Percentiles rank a stretch among this genome's conserved stretches.
These are phyloP conservation scores for Oryzias melastigma DNA, from an alignment of 2,113 vertebrate species.

Conservation along the genomic window DNA sequence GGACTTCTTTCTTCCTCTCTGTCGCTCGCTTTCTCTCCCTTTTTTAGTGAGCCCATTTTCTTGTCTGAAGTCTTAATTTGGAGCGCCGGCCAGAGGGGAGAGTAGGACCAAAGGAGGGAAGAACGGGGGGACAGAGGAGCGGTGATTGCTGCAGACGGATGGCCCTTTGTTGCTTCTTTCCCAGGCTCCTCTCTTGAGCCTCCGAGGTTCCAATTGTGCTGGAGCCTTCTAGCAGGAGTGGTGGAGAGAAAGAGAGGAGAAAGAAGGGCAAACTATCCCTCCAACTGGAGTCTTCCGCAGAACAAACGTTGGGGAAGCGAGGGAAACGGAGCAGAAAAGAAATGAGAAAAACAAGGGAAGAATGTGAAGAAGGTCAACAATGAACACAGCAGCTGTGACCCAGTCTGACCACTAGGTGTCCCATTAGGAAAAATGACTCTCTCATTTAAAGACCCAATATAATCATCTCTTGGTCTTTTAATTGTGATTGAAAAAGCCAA, in stretches of 20 bases:
- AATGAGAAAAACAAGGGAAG: constrained; percentile 6
- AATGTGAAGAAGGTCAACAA: constrained; percentile 16
- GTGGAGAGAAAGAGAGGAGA: constrained; percentile 47
- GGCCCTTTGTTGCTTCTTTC: constrained; percentile 78
- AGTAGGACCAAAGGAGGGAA: constrained; percentile 56
- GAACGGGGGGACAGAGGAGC: constrained; percentile 42
- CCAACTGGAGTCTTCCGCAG: constrained; percentile 70
- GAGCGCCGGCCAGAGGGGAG: constrained; percentile 73
- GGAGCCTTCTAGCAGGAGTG: constrained; percentile 73
- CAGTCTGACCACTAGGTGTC: constrained; percentile 75
- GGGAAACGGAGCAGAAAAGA: constrained; percentile 12
- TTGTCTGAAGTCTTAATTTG: constrained; percentile 81
- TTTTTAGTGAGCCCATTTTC: constrained; percentile 75
- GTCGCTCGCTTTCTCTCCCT: constrained; percentile 50
- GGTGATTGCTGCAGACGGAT: constrained; percentile 72
- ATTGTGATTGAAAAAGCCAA: too few species aligned
- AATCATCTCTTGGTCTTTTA: too few species aligned
- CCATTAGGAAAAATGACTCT: constrained; percentile 28
- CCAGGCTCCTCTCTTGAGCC: constrained; percentile 78
- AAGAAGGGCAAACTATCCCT: constrained; percentile 64
- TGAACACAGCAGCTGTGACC: not conserved
- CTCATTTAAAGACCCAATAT: too few species aligned
- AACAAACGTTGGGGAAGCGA: constrained; percentile 35
- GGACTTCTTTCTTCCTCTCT: constrained; percentile 70
- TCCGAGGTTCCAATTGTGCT: constrained; percentile 76